Base-by-base conservation (phyloP, 2,113 vertebrate genomes). In the Lutjanus erythropterus region DNA sequence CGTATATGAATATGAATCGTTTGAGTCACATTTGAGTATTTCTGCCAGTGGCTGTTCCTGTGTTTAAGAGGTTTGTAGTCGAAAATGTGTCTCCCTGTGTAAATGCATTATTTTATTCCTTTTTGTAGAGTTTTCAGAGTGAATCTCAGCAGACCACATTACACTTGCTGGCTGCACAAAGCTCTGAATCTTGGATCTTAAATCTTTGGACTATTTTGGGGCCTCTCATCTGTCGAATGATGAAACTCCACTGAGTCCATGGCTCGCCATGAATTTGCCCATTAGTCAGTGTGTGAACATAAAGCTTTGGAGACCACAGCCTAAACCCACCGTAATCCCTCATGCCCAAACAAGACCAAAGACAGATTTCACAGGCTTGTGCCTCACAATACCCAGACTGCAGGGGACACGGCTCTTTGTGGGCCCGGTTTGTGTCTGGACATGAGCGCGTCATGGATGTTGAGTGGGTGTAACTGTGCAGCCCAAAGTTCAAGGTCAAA, bases 361-460 rank as follows among this genome's bases (percentile, higher is more conserved):
- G 90, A 77, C 90, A 84, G 65, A 91, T 90, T 93, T 92, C 85
- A 92, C 90, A 89, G 92, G 80, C 84, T 71, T 85, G 80, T 91
- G 89, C 86, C 47, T 90, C 88, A 88, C 93, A 91, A 93, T 88
- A 27, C 76, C 78, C 75, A 53, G 77, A 65, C 88, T 83, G 81
- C 69, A 67, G 76, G 66, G 87, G 88, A 69, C 75, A 35, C 37
- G 21, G 65, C 55, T 83, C 82, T 85, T 86, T 86, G 85, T 83
- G 84, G 47, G 5, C 61, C 37, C 31, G 33, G 39, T 86, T 58
- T 78, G 75, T 81, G 87, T 86, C 76, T 86, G 87, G 74, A 75
- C 76, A 47, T 11, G 39, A 72, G 10, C 23, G 39, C 19, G 16
- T 39, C 60, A 37, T 80, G 76, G 80, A 74, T 46, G 85, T 42